Evolutionary conservation across 2,797 vertebrate genomes (phyloP).

Genomic region (Ambastaia sidthimunki): DNA sequence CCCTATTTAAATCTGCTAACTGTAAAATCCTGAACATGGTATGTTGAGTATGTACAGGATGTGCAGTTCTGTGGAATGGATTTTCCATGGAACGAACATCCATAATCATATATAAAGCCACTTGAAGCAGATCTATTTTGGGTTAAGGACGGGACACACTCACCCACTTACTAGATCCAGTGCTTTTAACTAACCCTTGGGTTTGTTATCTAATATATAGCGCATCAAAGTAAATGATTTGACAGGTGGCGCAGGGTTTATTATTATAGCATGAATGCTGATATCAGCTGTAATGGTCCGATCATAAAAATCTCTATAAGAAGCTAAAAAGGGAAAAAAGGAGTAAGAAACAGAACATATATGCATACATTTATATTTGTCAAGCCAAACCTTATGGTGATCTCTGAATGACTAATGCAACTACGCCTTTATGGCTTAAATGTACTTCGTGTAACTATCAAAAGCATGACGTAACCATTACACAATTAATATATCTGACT

Average conservation of each 20-base stretch:
- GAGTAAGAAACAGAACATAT: no score
- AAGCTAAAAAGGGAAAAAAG: no score
- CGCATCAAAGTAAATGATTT: neutral
- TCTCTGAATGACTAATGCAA: neutral
- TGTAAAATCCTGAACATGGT: slow-evolving; percentile 58
- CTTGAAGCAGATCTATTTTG: slow-evolving; percentile 15
- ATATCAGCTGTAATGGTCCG: no score
- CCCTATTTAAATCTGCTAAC: slow-evolving; percentile 69
- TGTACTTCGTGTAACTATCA: neutral
- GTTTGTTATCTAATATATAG: neutral
- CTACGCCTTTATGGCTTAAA: neutral
- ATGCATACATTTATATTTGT: no score
- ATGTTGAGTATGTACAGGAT: slow-evolving; percentile 41
- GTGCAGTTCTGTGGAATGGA: slow-evolving; percentile 28
- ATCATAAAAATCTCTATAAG: no score
- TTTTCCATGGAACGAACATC: slow-evolving; percentile 12
- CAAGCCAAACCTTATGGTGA: neutral
- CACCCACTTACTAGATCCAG: slow-evolving; percentile 1
- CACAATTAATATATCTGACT: neutral
- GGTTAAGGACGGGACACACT: slow-evolving; percentile 13
- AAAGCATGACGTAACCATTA: neutral
- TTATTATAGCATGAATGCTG: neutral
- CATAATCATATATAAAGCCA: slow-evolving; percentile 1
- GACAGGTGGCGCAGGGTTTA: neutral
- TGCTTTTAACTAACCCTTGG: neutral